Evolutionary conservation across 1,140 invertebrate genomes (phyloP).

Genomic region (Chironomus striatipennis): DNA sequence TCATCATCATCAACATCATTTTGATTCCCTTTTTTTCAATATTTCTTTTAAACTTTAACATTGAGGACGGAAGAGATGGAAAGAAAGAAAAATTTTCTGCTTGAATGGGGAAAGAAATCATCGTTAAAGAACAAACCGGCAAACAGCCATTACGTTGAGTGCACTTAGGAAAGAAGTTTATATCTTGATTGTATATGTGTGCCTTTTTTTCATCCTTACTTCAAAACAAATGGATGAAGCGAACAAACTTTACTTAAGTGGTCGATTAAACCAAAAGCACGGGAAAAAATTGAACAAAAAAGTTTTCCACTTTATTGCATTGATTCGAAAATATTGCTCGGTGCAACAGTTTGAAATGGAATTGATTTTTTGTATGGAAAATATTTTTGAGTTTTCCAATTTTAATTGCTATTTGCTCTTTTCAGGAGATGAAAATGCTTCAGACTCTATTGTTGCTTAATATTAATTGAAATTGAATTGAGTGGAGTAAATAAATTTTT

Average conservation of each 20-base stretch:
- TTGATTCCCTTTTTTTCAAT: not conserved
- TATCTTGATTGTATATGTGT: not conserved
- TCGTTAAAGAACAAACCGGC: slow-evolving; percentile 14
- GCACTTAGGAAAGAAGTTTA: not conserved
- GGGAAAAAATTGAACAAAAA: not conserved
- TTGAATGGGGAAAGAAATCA: not conserved
- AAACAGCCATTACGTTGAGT: slow-evolving; percentile 12
- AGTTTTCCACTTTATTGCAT: not conserved
- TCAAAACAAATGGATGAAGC: not conserved
- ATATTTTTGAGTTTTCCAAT: no score
- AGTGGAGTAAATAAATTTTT: no score
- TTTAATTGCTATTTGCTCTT: no score
- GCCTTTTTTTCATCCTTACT: no score
- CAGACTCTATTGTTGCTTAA: no score
- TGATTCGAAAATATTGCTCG: no score
- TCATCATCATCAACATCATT: no score
- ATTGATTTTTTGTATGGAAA: no score
- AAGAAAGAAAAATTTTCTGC: not conserved
- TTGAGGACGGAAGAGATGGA: not conserved
- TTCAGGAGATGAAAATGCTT: no score
- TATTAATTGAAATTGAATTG: no score
- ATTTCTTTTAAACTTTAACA: not conserved
- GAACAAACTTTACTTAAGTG: not conserved
- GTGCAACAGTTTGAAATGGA: no score
- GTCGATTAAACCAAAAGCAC: slow-evolving; percentile 17